Evolutionary conservation across 2,113 vertebrate genomes (phyloP), one percentile per base, ranked within the genome.

Genomic region (Atlantisia rogersi): DNA sequence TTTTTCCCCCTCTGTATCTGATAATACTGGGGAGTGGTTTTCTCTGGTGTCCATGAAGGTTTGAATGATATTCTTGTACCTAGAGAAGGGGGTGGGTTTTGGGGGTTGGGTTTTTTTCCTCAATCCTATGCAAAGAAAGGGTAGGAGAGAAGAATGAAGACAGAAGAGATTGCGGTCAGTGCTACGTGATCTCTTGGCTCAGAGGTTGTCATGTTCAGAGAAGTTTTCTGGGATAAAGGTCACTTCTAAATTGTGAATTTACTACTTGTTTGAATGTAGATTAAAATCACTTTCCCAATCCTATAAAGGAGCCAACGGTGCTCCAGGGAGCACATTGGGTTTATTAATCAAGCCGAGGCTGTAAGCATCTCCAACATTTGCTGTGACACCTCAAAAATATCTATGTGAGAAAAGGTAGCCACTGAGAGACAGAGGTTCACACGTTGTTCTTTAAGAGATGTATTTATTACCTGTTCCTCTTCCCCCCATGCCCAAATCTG

Each of bases 301-400:
- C 62, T 62, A 44, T 31, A 50, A 83, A 42, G 44, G 8, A 44
- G 13, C 12, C 25, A 65, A 12, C 24, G 40, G 70, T 0, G 0
- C 25, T 73, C 25, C 17, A 52, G 42, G 5, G 37, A 32, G n/a
- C 4, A 6, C 22, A 31, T 3, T 22, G 25, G 28, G 35, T 46
- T 68, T 73, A 22, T 17, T 21, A 60, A 21, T 14, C 4, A 76
- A 39, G 28, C 39, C 26, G 79, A 74, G 48, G 28, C 10, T 4
- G 3, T 32, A 42, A 60, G n/a, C n/a, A 48, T 22, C 18, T 84
- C 25, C 52, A 53, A 0, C 1, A 0, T 53, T 40, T 6, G 5
- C 44, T 35, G 22, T 48, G 32, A 62, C 31, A 44, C 12, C 40
- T 24, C 16, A 11, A 4, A 58, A 26, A 12, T 65, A 26, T 29